These are phyloP conservation scores for Drosophila ercepeae DNA, from an alignment of 1,140 invertebrate species.

Conservation along the genomic window DNA sequence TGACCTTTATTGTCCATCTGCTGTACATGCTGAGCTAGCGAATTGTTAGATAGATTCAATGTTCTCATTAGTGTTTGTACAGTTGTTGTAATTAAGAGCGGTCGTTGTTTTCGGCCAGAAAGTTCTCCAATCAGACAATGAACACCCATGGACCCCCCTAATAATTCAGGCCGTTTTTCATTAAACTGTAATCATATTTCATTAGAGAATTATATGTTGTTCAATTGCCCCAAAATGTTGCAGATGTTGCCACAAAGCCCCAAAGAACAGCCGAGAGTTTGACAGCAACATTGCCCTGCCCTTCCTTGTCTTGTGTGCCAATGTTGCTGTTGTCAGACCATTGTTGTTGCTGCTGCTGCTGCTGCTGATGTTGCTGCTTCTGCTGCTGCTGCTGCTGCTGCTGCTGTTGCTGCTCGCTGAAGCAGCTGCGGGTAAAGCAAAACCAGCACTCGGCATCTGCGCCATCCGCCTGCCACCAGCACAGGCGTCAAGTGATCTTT, in stretches of 20 bases:
- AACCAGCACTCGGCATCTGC: slow-evolving; percentile 37
- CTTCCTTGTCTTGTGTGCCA: slow-evolving; percentile 44
- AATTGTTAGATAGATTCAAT: slow-evolving; percentile 52
- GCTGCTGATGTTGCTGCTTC: too few species aligned
- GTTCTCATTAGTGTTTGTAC: slow-evolving; percentile 47
- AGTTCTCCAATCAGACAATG: slow-evolving; percentile 45
- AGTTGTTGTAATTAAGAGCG: slow-evolving; percentile 70
- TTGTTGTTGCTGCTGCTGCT: slow-evolving; percentile 14
- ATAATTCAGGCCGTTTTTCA: slow-evolving; percentile 68
- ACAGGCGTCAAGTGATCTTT: slow-evolving; percentile 49
- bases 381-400: slow-evolving; percentile 18
- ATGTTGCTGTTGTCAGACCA: slow-evolving; percentile 31
- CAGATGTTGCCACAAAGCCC: slow-evolving; percentile 26
- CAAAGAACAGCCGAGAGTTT: slow-evolving; percentile 6
- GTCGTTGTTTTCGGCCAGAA: slow-evolving; percentile 27
- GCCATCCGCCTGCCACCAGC: slow-evolving; percentile 35
- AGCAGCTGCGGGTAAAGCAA: slow-evolving; percentile 23
- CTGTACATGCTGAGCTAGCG: slow-evolving; percentile 28
- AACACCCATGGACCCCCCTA: slow-evolving; percentile 38
- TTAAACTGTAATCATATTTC: slow-evolving; percentile 80
- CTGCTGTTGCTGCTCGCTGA: slow-evolving; percentile 20
- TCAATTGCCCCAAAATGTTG: slow-evolving; percentile 31
- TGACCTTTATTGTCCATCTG: not conserved
- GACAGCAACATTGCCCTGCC: slow-evolving; percentile 41
- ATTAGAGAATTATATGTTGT: slow-evolving; percentile 60